Evolutionary conservation across 35 echinoderm and acorn worm genomes (phyloP).

Genomic region (Strongylocentrotus purpuratus): DNA sequence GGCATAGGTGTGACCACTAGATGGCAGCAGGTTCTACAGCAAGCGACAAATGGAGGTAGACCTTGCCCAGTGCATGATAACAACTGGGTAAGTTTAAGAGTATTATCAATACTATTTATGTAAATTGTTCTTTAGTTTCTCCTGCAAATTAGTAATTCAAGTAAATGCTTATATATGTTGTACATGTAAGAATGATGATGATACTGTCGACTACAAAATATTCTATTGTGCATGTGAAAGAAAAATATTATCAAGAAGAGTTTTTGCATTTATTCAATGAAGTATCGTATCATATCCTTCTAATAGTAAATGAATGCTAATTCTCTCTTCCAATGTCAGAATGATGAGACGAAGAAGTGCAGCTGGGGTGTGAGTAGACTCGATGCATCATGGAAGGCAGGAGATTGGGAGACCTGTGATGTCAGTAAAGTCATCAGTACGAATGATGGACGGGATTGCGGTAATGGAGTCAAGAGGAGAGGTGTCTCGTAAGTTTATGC

Average conservation of each 20-base stretch:
- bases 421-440: conserved; percentile 16
- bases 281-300: too few species aligned
- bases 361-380: not conserved
- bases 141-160: too few species aligned
- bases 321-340: not conserved
- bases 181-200: too few species aligned
- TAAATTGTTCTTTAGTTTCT: too few species aligned
- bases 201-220: too few species aligned
- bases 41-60: conserved; percentile 42
- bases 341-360: conserved; percentile 54
- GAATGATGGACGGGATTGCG: conserved; percentile 47
- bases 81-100: conserved; percentile 48
- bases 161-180: too few species aligned
- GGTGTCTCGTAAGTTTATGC: conserved; percentile 51
- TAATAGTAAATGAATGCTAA: not conserved
- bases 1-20: conserved; percentile 66
- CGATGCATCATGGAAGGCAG: conserved; percentile 45
- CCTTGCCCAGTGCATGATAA: conserved; percentile 65
- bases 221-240: too few species aligned
- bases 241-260: too few species aligned
- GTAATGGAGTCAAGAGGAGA: conserved; percentile 49
- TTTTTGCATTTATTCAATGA: too few species aligned
- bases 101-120: not conserved
- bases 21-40: conserved; percentile 44
- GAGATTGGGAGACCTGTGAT: conserved; percentile 57